Percentiles rank a stretch among this genome's conserved stretches.
Conservation (phyloP, 2,113 vertebrate species). For the Pholis gunnellus region DNA sequence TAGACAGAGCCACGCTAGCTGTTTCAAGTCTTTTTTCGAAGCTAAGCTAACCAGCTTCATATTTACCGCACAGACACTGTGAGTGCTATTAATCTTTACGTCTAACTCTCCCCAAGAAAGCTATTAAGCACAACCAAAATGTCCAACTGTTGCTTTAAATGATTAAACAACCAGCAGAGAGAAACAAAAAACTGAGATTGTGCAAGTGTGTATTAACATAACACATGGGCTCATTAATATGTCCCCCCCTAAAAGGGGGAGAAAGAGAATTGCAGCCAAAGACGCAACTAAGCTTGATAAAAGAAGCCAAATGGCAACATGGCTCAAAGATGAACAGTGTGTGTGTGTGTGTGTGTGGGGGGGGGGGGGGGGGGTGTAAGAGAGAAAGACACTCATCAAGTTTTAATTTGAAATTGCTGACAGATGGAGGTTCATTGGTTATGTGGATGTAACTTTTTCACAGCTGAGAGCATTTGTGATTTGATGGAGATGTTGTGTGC, state of each 20-base stretch:
- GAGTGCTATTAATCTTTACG: background rate
- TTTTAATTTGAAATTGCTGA: conserved; percentile 73
- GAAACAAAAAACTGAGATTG: conserved; percentile 15
- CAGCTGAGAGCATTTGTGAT: conserved; percentile 47
- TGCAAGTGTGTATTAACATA: conserved; percentile 38
- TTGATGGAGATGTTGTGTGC: conserved; percentile 16
- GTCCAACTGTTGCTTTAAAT: background rate
- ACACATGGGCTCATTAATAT: conserved; percentile 36
- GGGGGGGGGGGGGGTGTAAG: too few relatives aligned
- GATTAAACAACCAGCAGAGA: conserved; percentile 6
- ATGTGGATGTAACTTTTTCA: conserved; percentile 48
- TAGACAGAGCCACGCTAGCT: background rate
- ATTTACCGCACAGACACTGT: background rate
- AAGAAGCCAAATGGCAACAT: conserved; percentile 35
- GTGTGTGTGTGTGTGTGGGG: background rate
- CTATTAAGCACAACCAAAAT: background rate
- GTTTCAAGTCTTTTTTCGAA: background rate
- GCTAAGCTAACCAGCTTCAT: background rate
- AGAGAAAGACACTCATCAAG: conserved; percentile 35
- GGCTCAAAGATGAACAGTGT: conserved; percentile 23
- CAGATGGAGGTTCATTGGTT: conserved; percentile 67
- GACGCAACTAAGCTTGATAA: conserved; percentile 27
- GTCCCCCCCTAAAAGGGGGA: background rate
- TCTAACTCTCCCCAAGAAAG: background rate
- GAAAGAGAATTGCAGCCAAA: conserved; percentile 38